A percentile compares a stretch with the other conserved stretches of the same genome.
These are phyloP conservation scores for Pitangus sulphuratus DNA, from an alignment of 2,797 vertebrate genomes.

Conservation along the genomic window DNA sequence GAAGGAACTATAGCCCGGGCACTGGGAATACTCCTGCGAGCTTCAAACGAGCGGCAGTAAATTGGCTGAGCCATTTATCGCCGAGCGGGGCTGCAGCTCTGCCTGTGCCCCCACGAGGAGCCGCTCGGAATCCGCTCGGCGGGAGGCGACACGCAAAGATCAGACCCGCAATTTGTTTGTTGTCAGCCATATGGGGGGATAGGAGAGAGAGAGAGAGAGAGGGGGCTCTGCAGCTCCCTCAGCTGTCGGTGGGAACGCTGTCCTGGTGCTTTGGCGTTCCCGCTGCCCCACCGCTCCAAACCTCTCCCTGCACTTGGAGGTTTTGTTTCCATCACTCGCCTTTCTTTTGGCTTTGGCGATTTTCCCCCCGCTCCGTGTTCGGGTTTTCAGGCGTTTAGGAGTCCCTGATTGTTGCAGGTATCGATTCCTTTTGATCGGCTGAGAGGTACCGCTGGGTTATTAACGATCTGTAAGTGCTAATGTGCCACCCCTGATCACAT, in stretches of 20 bases:
- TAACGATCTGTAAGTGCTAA: background rate
- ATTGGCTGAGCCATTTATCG: constrained; percentile 65
- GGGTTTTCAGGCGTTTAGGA: fast-evolving
- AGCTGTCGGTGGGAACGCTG: background rate
- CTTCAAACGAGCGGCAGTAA: constrained; percentile 57
- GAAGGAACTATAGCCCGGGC: constrained; percentile 48
- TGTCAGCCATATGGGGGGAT: constrained; percentile 23
- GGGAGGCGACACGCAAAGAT: constrained; percentile 21
- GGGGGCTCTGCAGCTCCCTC: background rate
- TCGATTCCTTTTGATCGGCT: background rate
- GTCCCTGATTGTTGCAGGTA: fast-evolving
- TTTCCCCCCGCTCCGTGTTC: background rate
- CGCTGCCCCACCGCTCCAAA: too few relatives aligned
- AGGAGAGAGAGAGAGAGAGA: background rate
- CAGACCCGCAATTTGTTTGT: constrained; percentile 61
- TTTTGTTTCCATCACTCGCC: background rate
- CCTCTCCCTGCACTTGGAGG: background rate
- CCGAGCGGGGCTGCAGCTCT: constrained; percentile 3
- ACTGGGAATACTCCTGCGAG: constrained; percentile 57
- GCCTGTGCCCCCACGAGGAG: constrained; percentile 56
- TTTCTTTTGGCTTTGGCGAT: background rate
- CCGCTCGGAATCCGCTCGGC: constrained; percentile 60
- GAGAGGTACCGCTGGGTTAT: background rate
- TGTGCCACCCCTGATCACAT: fast-evolving
- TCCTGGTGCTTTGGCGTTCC: background rate